Percentiles rank a stretch among this genome's conserved stretches.
phyloP scores from a whole-genome alignment of 2,888 invertebrate species.

The Actias luna region DNA sequence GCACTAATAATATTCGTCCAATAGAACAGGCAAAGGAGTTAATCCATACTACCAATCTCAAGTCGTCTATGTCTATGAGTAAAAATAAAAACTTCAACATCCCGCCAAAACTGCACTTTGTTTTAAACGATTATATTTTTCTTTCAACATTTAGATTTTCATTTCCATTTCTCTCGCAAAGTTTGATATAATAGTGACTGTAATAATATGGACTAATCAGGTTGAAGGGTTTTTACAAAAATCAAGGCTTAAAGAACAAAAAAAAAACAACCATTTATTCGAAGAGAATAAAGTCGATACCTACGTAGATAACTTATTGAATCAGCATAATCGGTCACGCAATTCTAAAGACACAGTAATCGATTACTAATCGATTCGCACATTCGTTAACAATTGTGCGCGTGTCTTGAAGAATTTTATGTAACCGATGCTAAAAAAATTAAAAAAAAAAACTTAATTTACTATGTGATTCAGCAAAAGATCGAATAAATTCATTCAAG shows the following conservation, averaged over 20 bases:
- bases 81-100: too few relatives aligned
- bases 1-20: too few relatives aligned
- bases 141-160: too few relatives aligned
- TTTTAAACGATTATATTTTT: too few relatives aligned
- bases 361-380: slow-evolving; percentile 34
- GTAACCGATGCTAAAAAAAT: slow-evolving; percentile 27
- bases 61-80: too few relatives aligned
- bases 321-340: slow-evolving; percentile 32
- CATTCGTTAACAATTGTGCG: slow-evolving; percentile 41
- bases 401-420: slow-evolving; percentile 37
- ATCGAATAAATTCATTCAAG: slow-evolving; percentile 10
- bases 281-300: not conserved
- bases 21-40: too few relatives aligned
- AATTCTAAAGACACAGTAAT: slow-evolving; percentile 28
- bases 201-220: not conserved
- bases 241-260: not conserved
- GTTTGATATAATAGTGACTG: not conserved
- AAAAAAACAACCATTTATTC: not conserved
- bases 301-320: not conserved
- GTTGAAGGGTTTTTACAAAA: not conserved
- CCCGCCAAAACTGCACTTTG: too few relatives aligned
- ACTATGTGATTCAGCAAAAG: slow-evolving; percentile 18
- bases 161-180: too few relatives aligned
- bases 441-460: slow-evolving; percentile 10
- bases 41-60: too few relatives aligned